These are phyloP conservation scores for Rotaria macrura DNA, from an alignment of 2,888 invertebrate genomes.

Conservation along the genomic window DNA sequence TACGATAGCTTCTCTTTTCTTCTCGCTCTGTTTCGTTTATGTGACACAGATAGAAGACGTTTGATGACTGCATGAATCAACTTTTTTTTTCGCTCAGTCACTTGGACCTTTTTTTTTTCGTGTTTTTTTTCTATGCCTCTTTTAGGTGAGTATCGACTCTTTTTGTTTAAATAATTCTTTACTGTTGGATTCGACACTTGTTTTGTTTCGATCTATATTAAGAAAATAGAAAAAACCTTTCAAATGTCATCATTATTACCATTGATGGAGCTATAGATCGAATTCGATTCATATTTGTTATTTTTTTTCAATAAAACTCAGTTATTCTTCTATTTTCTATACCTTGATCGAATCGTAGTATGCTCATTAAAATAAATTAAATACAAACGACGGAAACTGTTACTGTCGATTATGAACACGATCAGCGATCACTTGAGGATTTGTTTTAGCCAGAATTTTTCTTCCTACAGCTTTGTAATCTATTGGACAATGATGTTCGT, in stretches of 20 bases:
- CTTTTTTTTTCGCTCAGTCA: not conserved
- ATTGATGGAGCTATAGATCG: not conserved
- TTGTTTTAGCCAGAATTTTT: not conserved
- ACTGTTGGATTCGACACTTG: not conserved
- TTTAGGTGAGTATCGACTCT: not conserved
- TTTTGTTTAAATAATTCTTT: not conserved
- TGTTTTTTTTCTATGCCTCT: not conserved
- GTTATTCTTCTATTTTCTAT: not conserved
- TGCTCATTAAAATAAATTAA: not conserved
- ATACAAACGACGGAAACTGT: not conserved
- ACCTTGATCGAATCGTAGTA: not conserved
- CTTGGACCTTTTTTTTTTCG: not conserved
- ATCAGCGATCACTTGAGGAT: constrained; percentile 7
- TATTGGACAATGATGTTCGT: not conserved
- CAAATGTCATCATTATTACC: not conserved
- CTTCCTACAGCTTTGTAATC: not conserved
- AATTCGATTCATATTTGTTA: not conserved
- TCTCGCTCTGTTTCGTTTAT: not conserved
- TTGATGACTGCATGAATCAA: not conserved
- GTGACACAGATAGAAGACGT: not conserved
- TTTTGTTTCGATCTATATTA: not conserved
- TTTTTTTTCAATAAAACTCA: not conserved
- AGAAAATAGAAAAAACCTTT: not conserved
- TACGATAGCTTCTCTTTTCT: not conserved
- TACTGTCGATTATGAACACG: not conserved